A percentile compares a stretch with the other conserved stretches of the same genome.
These are phyloP conservation scores for Sphaeridia pumilis DNA, from an alignment of 2,888 invertebrate species.

Conservation along the genomic window DNA sequence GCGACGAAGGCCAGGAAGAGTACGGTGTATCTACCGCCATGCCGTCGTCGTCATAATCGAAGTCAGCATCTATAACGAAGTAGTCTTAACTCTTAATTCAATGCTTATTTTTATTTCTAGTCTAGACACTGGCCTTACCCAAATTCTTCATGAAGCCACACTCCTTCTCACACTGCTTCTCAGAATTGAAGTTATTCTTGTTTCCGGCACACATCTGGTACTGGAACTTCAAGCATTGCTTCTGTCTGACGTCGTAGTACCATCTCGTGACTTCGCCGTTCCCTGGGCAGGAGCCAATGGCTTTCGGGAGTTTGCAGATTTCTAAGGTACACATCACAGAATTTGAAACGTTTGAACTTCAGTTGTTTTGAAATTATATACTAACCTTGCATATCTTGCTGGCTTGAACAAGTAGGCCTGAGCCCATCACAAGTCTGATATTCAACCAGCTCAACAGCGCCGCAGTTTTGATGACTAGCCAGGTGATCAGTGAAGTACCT, in stretches of 20 bases:
- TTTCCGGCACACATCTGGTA: conserved; percentile 85
- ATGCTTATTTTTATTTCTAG: neutral
- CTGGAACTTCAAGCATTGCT: conserved; percentile 66
- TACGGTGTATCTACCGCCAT: neutral
- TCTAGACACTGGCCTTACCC: neutral
- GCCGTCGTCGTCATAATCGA: neutral
- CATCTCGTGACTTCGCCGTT: conserved; percentile 61
- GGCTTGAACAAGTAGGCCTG: conserved; percentile 14
- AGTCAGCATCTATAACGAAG: neutral
- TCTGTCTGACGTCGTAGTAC: conserved; percentile 61
- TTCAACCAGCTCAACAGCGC: conserved; percentile 38
- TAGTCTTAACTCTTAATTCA: neutral
- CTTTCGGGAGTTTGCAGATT: conserved; percentile 66
- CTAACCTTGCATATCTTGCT: conserved; percentile 19
- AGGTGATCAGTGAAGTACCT: conserved; percentile 40
- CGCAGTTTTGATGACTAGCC: conserved; percentile 37
- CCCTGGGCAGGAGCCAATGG: conserved; percentile 77
- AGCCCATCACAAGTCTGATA: conserved; percentile 27
- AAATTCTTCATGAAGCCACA: conserved; percentile 42
- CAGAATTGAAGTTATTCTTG: conserved; percentile 69
- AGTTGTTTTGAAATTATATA: neutral
- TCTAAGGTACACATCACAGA: conserved; percentile 52
- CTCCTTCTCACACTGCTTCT: conserved; percentile 55
- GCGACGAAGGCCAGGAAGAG: conserved; percentile 2
- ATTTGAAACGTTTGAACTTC: neutral